Conservation (phyloP, 2,113 vertebrate genomes). For the Calidris pugnax region DNA sequence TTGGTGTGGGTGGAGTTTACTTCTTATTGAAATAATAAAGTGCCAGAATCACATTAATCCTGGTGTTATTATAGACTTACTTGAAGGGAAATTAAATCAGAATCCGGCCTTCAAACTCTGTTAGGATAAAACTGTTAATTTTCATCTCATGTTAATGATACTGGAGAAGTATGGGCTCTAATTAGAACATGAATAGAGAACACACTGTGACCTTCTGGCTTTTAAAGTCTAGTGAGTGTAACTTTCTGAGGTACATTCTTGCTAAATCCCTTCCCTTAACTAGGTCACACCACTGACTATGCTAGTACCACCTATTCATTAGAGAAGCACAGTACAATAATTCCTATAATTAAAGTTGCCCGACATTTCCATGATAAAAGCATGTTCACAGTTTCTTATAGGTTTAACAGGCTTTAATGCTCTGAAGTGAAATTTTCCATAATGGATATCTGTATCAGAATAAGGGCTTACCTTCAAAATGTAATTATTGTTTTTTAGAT, state of each 20-base stretch:
- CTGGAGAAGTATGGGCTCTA: slow-evolving; percentile 8
- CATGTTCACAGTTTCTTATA: not conserved
- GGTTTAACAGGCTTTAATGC: not conserved
- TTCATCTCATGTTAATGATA: not conserved
- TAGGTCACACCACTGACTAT: not conserved
- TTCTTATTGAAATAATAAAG: slow-evolving; percentile 6
- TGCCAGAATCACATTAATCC: not conserved
- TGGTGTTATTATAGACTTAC: not conserved
- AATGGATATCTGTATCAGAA: not conserved
- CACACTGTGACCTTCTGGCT: slow-evolving; percentile 27
- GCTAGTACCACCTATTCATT: not conserved
- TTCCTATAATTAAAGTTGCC: slow-evolving; percentile 7
- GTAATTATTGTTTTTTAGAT: slow-evolving; percentile 21
- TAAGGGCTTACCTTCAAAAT: not conserved
- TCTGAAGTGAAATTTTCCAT: not conserved
- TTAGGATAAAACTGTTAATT: not conserved
- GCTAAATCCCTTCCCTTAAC: slow-evolving; percentile 11
- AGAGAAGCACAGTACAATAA: not conserved
- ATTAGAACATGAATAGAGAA: slow-evolving; percentile 48
- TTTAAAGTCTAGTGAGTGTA: not conserved
- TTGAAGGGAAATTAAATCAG: slow-evolving; percentile 3
- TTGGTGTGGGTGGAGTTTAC: slow-evolving; percentile 21
- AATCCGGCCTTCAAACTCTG: not conserved
- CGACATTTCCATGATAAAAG: not conserved
- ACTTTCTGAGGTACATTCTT: slow-evolving; percentile 6